A percentile compares a stretch with the other conserved stretches of the same genome.
Evolutionary conservation across 2,888 invertebrate genomes (phyloP).

Genomic region (Clistopyga incitator): DNA sequence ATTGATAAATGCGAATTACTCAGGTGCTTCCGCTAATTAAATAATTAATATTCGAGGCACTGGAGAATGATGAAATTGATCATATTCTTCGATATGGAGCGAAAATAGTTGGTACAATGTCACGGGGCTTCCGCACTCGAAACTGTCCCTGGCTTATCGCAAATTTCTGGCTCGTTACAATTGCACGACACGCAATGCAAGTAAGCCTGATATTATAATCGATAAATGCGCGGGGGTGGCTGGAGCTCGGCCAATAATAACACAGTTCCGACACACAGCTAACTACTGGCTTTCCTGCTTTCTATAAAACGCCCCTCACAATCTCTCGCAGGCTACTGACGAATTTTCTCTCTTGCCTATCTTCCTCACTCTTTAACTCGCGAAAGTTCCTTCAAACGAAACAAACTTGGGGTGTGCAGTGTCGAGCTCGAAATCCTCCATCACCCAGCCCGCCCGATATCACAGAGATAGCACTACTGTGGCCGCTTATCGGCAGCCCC

Average conservation of each 20-base stretch:
- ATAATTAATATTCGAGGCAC: not conserved
- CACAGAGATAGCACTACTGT: slow-evolving; percentile 19
- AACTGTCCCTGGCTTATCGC: slow-evolving; percentile 36
- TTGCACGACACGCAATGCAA: slow-evolving; percentile 31
- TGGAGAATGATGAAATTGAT: not conserved
- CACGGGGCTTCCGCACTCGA: slow-evolving; percentile 32
- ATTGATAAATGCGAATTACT: not conserved
- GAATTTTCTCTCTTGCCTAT: slow-evolving; percentile 37
- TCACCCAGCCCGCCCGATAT: slow-evolving; percentile 25
- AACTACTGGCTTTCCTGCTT: slow-evolving; percentile 33
- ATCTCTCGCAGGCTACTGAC: slow-evolving; percentile 23
- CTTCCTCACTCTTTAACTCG: slow-evolving; percentile 39
- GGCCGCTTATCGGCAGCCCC: slow-evolving; percentile 35
- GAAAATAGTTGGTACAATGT: slow-evolving; percentile 29
- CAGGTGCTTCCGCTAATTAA: not conserved
- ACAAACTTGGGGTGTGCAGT: slow-evolving; percentile 59
- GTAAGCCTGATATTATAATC: slow-evolving; percentile 71
- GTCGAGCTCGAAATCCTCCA: slow-evolving; percentile 45
- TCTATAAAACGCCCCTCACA: slow-evolving; percentile 35
- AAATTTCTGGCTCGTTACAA: slow-evolving; percentile 26
- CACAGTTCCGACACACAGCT: slow-evolving; percentile 40
- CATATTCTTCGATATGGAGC: slow-evolving; percentile 15
- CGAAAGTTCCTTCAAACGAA: slow-evolving; percentile 49
- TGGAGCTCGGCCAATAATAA: slow-evolving; percentile 68
- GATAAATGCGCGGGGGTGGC: slow-evolving; percentile 67